These are phyloP conservation scores for Seira musarum DNA, from an alignment of 2,888 invertebrate species.

Conservation along the genomic window DNA sequence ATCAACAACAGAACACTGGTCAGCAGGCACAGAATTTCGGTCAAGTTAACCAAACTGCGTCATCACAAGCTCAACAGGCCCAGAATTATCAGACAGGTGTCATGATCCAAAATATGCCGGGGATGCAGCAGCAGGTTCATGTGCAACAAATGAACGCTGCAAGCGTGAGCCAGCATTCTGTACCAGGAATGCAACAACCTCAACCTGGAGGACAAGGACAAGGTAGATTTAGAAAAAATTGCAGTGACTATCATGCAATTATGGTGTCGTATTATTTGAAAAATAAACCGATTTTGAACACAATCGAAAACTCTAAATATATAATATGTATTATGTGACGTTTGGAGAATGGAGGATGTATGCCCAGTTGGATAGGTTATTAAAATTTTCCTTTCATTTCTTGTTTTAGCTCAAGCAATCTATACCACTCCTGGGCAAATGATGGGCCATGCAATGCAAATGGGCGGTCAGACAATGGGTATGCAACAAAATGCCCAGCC, in stretches of 20 bases:
- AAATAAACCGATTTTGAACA: too few species aligned
- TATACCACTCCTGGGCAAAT: constrained; percentile 53
- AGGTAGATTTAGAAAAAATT: too few species aligned
- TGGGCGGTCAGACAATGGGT: constrained; percentile 48
- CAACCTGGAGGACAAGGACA: constrained; percentile 63
- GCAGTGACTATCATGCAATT: too few species aligned
- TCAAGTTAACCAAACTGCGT: constrained; percentile 32
- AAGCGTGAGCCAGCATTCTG: constrained; percentile 66
- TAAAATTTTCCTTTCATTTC: too few species aligned
- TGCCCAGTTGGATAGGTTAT: too few species aligned
- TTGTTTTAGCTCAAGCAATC: constrained; percentile 47
- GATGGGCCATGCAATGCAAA: constrained; percentile 57
- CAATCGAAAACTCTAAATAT: too few species aligned
- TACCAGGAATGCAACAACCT: constrained; percentile 71
- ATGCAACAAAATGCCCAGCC: constrained; percentile 56
- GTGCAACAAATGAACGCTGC: constrained; percentile 45
- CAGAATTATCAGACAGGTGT: constrained; percentile 67
- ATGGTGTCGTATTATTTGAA: too few species aligned
- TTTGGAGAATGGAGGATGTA: too few species aligned
- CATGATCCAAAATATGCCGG: constrained; percentile 58
- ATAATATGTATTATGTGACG: too few species aligned
- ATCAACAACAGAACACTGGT: constrained; percentile 46
- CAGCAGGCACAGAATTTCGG: constrained; percentile 43
- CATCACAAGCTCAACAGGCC: constrained; percentile 33
- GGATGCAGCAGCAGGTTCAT: constrained; percentile 63